phyloP scores from a whole-genome alignment of 2,113 vertebrate species.

The Heteronetta atricapilla region DNA sequence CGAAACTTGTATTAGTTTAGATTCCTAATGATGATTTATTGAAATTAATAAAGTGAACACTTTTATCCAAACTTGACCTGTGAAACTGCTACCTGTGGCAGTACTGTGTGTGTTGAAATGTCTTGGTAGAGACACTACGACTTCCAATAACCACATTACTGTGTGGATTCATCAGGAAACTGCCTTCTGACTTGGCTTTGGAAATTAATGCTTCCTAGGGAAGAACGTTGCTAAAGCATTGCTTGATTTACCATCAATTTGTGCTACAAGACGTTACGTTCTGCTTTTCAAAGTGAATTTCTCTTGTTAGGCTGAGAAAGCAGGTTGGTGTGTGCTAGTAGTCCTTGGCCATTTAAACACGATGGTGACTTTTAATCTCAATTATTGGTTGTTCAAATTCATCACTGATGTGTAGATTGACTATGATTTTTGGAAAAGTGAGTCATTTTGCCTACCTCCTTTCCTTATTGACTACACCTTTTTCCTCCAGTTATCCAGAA shows the following conservation, averaged over 20 bases:
- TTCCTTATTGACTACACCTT: not conserved
- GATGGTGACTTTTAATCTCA: not conserved
- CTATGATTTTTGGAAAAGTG: not conserved
- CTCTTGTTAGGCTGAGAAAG: not conserved
- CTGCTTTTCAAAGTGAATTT: not conserved
- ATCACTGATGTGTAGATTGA: not conserved
- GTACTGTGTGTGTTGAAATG: not conserved
- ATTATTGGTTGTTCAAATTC: not conserved
- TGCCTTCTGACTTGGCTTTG: not conserved
- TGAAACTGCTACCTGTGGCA: not conserved
- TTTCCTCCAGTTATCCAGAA: not conserved
- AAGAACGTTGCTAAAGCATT: not conserved
- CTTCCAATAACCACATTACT: not conserved
- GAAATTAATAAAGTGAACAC: accelerated
- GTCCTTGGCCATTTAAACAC: not conserved
- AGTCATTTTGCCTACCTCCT: not conserved
- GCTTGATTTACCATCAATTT: not conserved
- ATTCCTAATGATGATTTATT: not conserved
- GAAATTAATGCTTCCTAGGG: not conserved
- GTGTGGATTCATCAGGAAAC: not conserved
- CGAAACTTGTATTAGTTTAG: not conserved
- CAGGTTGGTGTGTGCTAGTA: not conserved
- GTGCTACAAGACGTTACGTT: accelerated
- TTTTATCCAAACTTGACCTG: not conserved
- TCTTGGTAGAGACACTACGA: not conserved